Conservation (phyloP, 2,888 invertebrate genomes). For the Eupithecia centaureata region DNA sequence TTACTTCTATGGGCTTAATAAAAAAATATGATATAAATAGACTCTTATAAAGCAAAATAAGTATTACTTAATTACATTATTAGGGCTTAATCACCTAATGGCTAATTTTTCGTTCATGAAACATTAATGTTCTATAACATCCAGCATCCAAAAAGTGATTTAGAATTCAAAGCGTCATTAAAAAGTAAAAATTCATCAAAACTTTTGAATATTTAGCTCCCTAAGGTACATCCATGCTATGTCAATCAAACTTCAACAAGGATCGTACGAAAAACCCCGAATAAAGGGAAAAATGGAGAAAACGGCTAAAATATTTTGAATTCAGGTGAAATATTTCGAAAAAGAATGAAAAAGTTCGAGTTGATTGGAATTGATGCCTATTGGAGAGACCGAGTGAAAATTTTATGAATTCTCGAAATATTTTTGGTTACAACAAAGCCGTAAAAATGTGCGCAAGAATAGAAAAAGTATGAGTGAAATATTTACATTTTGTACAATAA, state of each 20-base stretch:
- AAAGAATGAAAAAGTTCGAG: constrained; percentile 8
- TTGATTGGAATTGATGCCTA: constrained; percentile 4
- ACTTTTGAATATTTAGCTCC: constrained; percentile 17
- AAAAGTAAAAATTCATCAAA: constrained; percentile 36
- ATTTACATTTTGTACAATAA: background rate
- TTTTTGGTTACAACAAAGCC: background rate
- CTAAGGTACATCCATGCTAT: background rate
- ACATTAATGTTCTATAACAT: background rate
- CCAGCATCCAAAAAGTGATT: constrained; percentile 5
- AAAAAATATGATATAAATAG: background rate
- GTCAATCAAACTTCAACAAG: constrained; percentile 26
- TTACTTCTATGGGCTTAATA: no score
- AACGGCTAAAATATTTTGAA: constrained; percentile 8
- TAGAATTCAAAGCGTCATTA: constrained; percentile 23
- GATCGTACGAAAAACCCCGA: background rate
- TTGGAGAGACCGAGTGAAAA: background rate
- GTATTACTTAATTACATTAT: constrained; percentile 2
- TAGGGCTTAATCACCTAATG: constrained; percentile 1
- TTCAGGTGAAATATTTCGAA: constrained; percentile 6
- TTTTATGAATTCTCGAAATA: background rate
- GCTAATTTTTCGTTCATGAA: background rate
- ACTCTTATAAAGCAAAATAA: background rate
- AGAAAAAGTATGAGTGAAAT: background rate
- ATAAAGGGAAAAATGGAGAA: constrained; percentile 6
- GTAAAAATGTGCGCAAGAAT: background rate